Evolutionary conservation across 2,888 invertebrate species (phyloP).

Genomic region (Platynereis dumerilii): DNA sequence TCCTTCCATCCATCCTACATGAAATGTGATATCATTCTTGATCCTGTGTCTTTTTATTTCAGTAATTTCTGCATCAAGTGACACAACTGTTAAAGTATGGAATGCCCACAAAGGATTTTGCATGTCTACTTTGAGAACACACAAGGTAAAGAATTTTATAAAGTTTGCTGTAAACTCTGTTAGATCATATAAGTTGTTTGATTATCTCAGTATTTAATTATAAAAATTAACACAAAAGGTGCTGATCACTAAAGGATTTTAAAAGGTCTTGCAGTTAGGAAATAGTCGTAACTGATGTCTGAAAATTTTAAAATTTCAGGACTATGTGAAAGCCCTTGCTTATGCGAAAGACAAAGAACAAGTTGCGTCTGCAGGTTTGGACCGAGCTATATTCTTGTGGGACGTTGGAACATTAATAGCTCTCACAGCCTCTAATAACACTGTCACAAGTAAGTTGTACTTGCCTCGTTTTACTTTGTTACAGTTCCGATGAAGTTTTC

Average conservation of each 20-base stretch:
- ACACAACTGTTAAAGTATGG: conserved; percentile 99
- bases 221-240: too few relatives aligned
- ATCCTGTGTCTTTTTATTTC: conserved; percentile 29
- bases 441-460: conserved; percentile 87
- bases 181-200: too few relatives aligned
- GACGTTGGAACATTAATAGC: conserved; percentile 98
- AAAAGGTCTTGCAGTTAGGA: too few relatives aligned
- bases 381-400: conserved; percentile 96
- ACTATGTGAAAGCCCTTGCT: conserved; percentile 96
- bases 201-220: too few relatives aligned
- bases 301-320: too few relatives aligned
- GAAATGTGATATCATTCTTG: too few relatives aligned
- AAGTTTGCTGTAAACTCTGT: too few relatives aligned
- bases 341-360: conserved; percentile 94
- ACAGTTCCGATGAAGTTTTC: too few relatives aligned
- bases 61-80: conserved; percentile 99
- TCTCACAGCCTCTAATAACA: conserved; percentile 96
- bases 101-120: conserved; percentile 99
- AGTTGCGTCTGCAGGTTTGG: conserved; percentile 92
- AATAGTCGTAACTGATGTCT: too few relatives aligned
- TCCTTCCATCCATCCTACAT: too few relatives aligned
- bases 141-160: conserved; percentile 78
- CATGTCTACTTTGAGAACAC: conserved; percentile 97
- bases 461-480: too few relatives aligned
- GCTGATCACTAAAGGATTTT: too few relatives aligned